These are phyloP conservation scores for Xestia ashworthii DNA, from an alignment of 2,888 invertebrate species.

Conservation along the genomic window DNA sequence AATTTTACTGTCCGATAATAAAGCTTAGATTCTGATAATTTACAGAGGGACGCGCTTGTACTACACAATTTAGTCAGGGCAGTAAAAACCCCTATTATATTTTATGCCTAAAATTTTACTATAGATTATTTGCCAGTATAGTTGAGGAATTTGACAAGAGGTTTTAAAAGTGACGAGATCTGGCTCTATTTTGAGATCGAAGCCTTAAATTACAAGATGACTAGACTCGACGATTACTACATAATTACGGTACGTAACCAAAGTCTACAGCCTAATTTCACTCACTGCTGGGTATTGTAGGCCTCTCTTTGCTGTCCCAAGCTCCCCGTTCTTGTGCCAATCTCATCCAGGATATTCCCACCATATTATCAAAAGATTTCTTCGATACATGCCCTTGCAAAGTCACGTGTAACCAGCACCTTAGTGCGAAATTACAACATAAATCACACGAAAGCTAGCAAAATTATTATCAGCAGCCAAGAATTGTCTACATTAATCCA, in stretches of 20 bases:
- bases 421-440: not conserved
- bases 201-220: not conserved
- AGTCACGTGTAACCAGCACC: not conserved
- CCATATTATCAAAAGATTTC: too few species aligned
- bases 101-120: slow-evolving; percentile 15
- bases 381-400: too few species aligned
- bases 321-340: too few species aligned
- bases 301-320: too few species aligned
- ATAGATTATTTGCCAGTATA: not conserved
- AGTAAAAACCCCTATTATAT: slow-evolving; percentile 16
- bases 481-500: not conserved
- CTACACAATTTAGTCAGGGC: not conserved
- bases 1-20: not conserved
- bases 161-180: slow-evolving; percentile 3
- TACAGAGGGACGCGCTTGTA: not conserved
- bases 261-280: not conserved
- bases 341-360: too few species aligned
- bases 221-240: not conserved
- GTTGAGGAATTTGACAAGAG: not conserved
- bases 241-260: not conserved
- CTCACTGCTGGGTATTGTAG: too few species aligned
- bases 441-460: not conserved
- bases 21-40: not conserved
- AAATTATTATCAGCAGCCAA: not conserved
- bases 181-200: not conserved